Evolutionary conservation across 2,888 invertebrate species (phyloP).

Genomic region (Orgyia antiqua): DNA sequence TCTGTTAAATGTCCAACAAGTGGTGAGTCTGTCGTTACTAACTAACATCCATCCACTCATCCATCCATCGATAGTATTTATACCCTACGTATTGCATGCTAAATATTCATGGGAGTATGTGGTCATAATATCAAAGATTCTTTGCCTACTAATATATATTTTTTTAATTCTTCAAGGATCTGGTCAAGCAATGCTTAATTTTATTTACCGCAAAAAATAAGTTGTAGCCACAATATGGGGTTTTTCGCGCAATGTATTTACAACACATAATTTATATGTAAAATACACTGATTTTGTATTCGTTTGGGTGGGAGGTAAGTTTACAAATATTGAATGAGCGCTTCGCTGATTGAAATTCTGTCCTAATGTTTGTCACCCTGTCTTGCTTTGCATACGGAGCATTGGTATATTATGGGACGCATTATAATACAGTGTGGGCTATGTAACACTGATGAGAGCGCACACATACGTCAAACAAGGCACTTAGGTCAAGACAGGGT

Average conservation of each 20-base stretch:
- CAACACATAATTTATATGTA: conserved; percentile 20
- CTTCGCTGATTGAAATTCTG: conserved; percentile 36
- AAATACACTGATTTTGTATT: conserved; percentile 22
- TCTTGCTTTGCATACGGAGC: conserved; percentile 46
- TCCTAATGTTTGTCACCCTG: conserved; percentile 49
- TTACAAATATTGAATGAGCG: conserved; percentile 27
- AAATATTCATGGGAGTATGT: conserved; percentile 72
- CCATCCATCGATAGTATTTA: conserved; percentile 12
- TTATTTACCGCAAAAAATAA: conserved; percentile 29
- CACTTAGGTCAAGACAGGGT: conserved; percentile 18
- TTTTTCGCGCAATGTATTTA: conserved; percentile 6
- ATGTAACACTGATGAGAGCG: background rate
- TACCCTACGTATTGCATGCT: conserved; percentile 58
- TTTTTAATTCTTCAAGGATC: conserved; percentile 28
- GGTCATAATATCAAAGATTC: conserved; percentile 73
- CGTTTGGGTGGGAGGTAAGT: conserved; percentile 37
- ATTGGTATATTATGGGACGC: conserved; percentile 11
- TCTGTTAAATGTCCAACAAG: conserved; percentile 90
- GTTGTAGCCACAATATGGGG: conserved; percentile 21
- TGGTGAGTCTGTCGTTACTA: conserved; percentile 64
- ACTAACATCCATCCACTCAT: conserved; percentile 5
- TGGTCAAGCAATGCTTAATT: conserved; percentile 46
- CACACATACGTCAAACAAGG: background rate
- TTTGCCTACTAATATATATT: conserved; percentile 50
- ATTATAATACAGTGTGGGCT: conserved; percentile 1